phyloP scores from a whole-genome alignment of 2,113 vertebrate genomes.

The Macroglossus sobrinus region DNA sequence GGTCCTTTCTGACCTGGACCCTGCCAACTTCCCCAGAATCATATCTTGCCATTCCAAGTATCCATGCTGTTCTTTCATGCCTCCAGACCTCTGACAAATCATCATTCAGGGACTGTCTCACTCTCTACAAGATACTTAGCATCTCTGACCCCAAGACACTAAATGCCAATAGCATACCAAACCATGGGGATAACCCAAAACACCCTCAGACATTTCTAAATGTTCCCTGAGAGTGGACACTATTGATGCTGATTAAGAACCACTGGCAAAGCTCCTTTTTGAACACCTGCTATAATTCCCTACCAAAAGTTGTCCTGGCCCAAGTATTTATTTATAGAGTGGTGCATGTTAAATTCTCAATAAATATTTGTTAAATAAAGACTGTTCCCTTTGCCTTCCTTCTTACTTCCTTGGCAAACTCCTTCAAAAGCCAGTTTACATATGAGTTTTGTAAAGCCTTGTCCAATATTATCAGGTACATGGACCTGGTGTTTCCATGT shows the following conservation, averaged over 20 bases:
- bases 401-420: not conserved
- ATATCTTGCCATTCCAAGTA: not conserved
- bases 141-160: not conserved
- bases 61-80: not conserved
- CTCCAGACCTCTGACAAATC: not conserved
- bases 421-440: constrained; percentile 6
- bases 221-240: not conserved
- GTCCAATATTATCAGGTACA: not conserved
- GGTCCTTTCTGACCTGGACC: not conserved
- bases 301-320: not conserved
- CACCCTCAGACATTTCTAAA: not conserved
- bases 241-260: not conserved
- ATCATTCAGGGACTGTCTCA: not conserved
- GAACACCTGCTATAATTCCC: not conserved
- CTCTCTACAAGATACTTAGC: not conserved
- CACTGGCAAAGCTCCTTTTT: not conserved
- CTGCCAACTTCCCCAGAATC: not conserved
- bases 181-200: not conserved
- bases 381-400: not conserved
- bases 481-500: not conserved
- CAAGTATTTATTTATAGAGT: not conserved
- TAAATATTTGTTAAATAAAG: constrained; percentile 32
- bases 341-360: not conserved
- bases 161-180: not conserved
- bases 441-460: not conserved